Conservation (phyloP, 1,140 invertebrate genomes). For the Agrypnia vestita region DNA sequence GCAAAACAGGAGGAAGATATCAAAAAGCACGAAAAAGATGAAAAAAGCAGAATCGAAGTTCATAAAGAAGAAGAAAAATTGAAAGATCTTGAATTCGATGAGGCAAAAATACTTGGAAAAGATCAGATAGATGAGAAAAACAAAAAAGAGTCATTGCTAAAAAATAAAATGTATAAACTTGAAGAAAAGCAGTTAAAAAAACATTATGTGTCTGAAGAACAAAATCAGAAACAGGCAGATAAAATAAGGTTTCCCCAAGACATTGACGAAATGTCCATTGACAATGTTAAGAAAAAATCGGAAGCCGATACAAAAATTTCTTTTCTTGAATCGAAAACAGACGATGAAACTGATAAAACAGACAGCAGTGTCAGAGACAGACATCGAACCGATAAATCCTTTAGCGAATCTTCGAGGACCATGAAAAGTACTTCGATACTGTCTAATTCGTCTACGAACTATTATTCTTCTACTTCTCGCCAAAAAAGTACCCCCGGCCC, state of each 20-base stretch:
- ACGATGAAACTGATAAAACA: constrained; percentile 12
- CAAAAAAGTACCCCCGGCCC: constrained; percentile 64
- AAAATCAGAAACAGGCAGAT: no score
- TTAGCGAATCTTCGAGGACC: constrained; percentile 50
- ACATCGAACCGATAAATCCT: constrained; percentile 29
- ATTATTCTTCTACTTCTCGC: constrained; percentile 51
- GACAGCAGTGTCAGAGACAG: constrained; percentile 11
- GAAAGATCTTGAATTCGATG: constrained; percentile 18
- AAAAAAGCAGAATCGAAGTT: neutral
- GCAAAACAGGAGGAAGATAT: constrained; percentile 41
- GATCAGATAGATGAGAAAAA: constrained; percentile 24
- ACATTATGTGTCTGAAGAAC: no score
- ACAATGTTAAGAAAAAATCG: constrained; percentile 47
- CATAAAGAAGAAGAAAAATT: constrained; percentile 21
- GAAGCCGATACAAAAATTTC: constrained; percentile 5
- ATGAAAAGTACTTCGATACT: constrained; percentile 50
- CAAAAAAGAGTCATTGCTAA: no score
- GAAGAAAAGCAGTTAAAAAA: no score
- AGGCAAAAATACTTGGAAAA: constrained; percentile 7
- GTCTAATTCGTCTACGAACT: constrained; percentile 31
- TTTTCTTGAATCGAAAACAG: neutral
- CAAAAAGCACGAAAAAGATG: constrained; percentile 45
- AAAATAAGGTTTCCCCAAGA: no score
- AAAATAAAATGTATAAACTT: no score
- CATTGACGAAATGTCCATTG: constrained; percentile 41